Evolutionary conservation across 2,888 invertebrate genomes (phyloP).

Genomic region (Drosophila eohydei): DNA sequence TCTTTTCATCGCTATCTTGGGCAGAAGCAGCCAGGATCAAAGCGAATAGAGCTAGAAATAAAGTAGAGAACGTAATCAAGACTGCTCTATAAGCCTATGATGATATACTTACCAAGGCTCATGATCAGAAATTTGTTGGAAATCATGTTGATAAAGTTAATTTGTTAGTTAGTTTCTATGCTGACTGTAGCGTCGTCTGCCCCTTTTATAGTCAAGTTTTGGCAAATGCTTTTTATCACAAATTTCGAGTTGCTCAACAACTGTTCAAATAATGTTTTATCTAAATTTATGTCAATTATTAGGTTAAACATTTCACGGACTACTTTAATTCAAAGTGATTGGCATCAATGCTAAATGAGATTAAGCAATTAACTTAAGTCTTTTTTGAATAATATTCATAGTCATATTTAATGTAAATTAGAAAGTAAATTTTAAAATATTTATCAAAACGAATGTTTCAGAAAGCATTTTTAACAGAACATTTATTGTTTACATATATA

Average conservation of each 20-base stretch:
- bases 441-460: too few species aligned
- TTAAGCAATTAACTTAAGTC: background rate
- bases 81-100: background rate
- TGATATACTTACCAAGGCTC: conserved; percentile 58
- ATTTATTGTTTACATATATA: too few species aligned
- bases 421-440: too few species aligned
- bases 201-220: conserved; percentile 57
- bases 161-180: conserved; percentile 39
- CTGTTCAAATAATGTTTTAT: conserved; percentile 44
- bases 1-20: conserved; percentile 26
- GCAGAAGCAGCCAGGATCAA: conserved; percentile 43
- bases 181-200: conserved; percentile 14
- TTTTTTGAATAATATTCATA: background rate
- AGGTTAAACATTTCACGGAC: conserved; percentile 5
- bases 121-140: conserved; percentile 59
- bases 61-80: background rate
- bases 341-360: conserved; percentile 8
- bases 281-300: conserved; percentile 21
- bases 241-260: conserved; percentile 33
- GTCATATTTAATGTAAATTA: too few species aligned
- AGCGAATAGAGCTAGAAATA: conserved; percentile 58
- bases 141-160: conserved; percentile 47
- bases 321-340: background rate
- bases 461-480: too few species aligned
- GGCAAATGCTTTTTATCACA: conserved; percentile 23